phyloP scores from a whole-genome alignment of 2,797 vertebrate species.

The Characodon lateralis region DNA sequence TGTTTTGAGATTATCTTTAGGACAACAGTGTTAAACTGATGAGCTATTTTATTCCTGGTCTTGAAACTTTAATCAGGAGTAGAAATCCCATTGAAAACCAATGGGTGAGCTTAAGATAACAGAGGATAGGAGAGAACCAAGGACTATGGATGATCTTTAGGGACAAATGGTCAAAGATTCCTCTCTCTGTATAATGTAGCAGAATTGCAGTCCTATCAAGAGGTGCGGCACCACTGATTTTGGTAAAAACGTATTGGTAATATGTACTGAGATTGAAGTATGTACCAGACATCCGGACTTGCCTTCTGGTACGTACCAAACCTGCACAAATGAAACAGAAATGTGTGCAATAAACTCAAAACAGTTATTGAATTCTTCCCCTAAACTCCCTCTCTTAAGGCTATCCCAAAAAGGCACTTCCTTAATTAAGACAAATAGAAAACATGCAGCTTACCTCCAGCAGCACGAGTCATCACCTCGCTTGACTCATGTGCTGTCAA shows the following conservation, averaged over 20 bases:
- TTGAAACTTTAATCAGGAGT: not conserved
- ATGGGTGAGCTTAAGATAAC: not conserved
- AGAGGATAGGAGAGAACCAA: not conserved
- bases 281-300: no score
- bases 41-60: not conserved
- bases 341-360: conserved; percentile 4
- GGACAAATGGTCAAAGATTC: not conserved
- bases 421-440: conserved; percentile 36
- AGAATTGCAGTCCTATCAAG: no score
- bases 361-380: not conserved
- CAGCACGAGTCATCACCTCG: no score
- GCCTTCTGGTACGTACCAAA: no score
- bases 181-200: not conserved
- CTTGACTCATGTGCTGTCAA: no score
- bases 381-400: conserved; percentile 14
- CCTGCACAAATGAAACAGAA: not conserved
- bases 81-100: not conserved
- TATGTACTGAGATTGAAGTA: no score
- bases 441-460: conserved; percentile 12
- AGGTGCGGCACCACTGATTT: no score
- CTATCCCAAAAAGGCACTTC: not conserved
- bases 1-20: no score
- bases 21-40: no score
- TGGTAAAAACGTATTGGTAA: no score
- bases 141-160: not conserved